These are phyloP conservation scores for Megaceryle maxima DNA, from an alignment of 2,113 vertebrate genomes.

Conservation along the genomic window DNA sequence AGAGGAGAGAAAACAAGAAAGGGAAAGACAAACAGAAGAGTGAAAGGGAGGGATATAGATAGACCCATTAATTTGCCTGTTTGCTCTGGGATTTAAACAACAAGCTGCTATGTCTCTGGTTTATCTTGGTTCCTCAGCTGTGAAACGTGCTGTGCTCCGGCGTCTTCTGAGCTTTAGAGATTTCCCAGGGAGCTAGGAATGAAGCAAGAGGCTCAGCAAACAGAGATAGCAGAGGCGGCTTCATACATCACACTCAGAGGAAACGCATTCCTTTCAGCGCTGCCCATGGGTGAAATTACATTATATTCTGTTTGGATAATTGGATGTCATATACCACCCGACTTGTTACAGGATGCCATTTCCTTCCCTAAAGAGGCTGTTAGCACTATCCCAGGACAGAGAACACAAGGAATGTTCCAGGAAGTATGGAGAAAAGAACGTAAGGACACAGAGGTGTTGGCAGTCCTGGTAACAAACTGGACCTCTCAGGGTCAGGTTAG, in stretches of 20 bases:
- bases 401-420: neutral
- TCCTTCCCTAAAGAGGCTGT: neutral
- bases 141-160: slow-evolving; percentile 45
- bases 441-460: neutral
- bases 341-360: slow-evolving; percentile 23
- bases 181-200: slow-evolving; percentile 56
- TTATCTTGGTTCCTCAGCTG: slow-evolving; percentile 81
- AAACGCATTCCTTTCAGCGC: slow-evolving; percentile 67
- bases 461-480: neutral
- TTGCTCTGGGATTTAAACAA: slow-evolving; percentile 62
- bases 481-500: neutral
- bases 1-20: slow-evolving; percentile 23
- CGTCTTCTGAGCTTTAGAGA: slow-evolving; percentile 66
- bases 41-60: slow-evolving; percentile 26
- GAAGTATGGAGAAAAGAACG: neutral
- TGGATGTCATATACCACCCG: slow-evolving; percentile 58
- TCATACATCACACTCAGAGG: slow-evolving; percentile 63
- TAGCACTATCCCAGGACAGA: neutral
- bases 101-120: slow-evolving; percentile 36
- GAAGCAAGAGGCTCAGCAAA: slow-evolving; percentile 52
- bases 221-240: slow-evolving; percentile 54
- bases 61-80: slow-evolving; percentile 71
- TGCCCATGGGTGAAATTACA: slow-evolving; percentile 79
- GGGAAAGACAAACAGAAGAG: slow-evolving; percentile 37
- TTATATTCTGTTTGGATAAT: slow-evolving; percentile 73